Base-by-base conservation (phyloP, 2,113 vertebrate genomes). In the Osmerus mordax region DNA sequence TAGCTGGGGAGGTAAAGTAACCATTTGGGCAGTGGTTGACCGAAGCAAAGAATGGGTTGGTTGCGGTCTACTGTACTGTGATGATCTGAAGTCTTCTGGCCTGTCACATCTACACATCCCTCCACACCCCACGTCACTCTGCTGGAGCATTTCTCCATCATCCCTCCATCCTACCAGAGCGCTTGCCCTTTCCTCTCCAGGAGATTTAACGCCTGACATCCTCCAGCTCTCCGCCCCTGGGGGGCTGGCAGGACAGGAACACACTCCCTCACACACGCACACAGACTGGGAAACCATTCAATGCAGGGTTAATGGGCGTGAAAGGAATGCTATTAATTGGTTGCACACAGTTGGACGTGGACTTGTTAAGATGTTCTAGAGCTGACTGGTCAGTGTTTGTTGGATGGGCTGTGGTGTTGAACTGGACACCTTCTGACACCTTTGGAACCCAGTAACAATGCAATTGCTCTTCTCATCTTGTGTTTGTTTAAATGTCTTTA, bases 271-370 rank as follows among this genome's bases (percentile, higher is more conserved):
- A 47, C 41, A 47, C 41, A 47, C 41, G 41, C 41, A 47, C 41
- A 47, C 19, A 56, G 61, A 56, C 28, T 52, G 77, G 77, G 54
- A 67, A 67, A 47, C 60, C 67, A 69, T 81, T 70, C 81, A 73
- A 81, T 71, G 55, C 5, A 28, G 58, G 41, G 64, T 73, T 79
- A 60, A 60, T 60, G 58, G 58, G 9, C 21, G 11, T 60, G 58
- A 60, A 60, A 23, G 58, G n/a, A 83, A 81, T 80, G 67, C 58
- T 67, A 62, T 76, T 84, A 82, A 88, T 81, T 83, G 72, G 75
- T 62, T 32, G 60, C 55, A 70, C 11, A 60, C 9, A 28, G 75
- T 70, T 79, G 74, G 41, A 47, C 41, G 9, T 11, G 41, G 41
- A 47, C 41, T 47, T 47, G 41, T 47, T 47, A 9, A 60, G 19